These are phyloP conservation scores for Lota lota DNA, from an alignment of 2,113 vertebrate genomes.

Conservation along the genomic window DNA sequence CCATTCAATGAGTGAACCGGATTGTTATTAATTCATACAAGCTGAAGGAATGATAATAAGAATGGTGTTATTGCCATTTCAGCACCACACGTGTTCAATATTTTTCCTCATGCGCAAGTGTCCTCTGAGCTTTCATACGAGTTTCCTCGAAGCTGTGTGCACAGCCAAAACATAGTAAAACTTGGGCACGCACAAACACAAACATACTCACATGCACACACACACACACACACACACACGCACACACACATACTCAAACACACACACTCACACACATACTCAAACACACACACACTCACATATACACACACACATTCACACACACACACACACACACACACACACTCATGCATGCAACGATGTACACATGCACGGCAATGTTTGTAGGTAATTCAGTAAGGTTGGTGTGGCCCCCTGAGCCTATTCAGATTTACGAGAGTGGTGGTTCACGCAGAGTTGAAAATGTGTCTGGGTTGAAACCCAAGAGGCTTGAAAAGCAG, in stretches of 20 bases:
- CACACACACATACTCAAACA: conserved; percentile 1
- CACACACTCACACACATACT: conserved; percentile 20
- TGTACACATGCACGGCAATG: conserved; percentile 3
- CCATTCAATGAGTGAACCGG: too few relatives aligned
- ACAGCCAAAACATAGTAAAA: too few relatives aligned
- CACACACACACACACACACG: neutral
- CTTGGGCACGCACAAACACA: too few relatives aligned
- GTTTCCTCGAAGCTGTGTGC: too few relatives aligned
- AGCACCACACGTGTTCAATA: too few relatives aligned
- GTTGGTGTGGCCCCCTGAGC: conserved; percentile 37
- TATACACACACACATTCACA: neutral
- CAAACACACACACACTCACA: neutral
- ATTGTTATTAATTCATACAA: too few relatives aligned
- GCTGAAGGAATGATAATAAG: too few relatives aligned
- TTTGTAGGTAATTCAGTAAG: conserved; percentile 50
- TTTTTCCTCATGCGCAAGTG: too few relatives aligned
- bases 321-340: conserved; percentile 12
- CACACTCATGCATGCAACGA: neutral
- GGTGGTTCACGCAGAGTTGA: conserved; percentile 56
- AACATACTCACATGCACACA: neutral
- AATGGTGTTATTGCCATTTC: too few relatives aligned
- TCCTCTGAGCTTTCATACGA: too few relatives aligned
- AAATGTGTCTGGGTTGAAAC: conserved; percentile 53
- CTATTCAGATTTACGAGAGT: conserved; percentile 59
- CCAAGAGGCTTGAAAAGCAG: conserved; percentile 43